These are phyloP conservation scores for Psophia crepitans DNA, from an alignment of 2,113 vertebrate genomes.

Conservation along the genomic window DNA sequence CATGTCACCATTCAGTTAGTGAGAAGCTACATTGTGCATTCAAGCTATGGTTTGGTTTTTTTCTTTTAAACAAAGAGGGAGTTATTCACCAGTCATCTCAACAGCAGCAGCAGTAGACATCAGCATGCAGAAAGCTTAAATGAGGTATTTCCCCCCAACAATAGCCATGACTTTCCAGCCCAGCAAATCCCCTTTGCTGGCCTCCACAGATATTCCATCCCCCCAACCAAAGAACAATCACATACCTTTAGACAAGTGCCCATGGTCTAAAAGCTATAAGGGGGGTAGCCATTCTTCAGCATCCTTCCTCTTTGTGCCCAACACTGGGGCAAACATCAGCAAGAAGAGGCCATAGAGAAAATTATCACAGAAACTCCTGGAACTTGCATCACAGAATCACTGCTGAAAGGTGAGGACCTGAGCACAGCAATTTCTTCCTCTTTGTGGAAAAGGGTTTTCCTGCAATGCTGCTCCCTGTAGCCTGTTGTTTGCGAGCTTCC, in stretches of 20 bases:
- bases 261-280: slow-evolving; percentile 82
- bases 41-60: not conserved
- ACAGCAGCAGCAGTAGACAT: not conserved
- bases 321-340: slow-evolving; percentile 76
- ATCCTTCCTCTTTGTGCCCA: slow-evolving; percentile 82
- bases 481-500: not conserved
- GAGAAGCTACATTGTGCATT: slow-evolving; percentile 40
- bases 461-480: not conserved
- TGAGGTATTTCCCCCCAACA: not conserved
- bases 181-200: not conserved
- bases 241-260: slow-evolving; percentile 87
- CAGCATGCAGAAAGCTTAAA: slow-evolving; percentile 35
- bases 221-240: not conserved
- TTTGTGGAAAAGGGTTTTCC: not conserved
- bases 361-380: slow-evolving; percentile 70
- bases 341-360: slow-evolving; percentile 83
- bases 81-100: slow-evolving; percentile 13
- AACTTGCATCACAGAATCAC: slow-evolving; percentile 31
- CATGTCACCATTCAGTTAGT: slow-evolving; percentile 17
- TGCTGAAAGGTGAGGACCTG: not conserved
- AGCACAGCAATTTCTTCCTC: not conserved
- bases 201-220: not conserved
- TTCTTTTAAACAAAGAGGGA: not conserved
- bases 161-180: not conserved
- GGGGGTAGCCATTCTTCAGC: slow-evolving; percentile 80